Evolutionary conservation across 1,140 invertebrate genomes (phyloP).

Genomic region (Pteromalus puparum): DNA sequence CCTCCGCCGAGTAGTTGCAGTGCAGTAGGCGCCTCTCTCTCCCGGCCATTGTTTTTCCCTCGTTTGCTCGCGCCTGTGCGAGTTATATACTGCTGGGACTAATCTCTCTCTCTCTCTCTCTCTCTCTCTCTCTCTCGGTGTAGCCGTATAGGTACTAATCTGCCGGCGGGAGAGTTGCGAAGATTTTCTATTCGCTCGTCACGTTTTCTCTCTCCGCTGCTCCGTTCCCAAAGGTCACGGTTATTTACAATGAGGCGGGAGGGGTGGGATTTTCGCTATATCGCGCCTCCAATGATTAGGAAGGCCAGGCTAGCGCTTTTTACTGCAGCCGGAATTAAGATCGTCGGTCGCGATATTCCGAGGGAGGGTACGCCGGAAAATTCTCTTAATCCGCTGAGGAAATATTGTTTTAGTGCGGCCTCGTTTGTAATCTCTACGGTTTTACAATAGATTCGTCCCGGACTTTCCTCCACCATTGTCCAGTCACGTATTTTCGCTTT

Average conservation of each 20-base stretch:
- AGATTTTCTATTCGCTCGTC: slow-evolving; percentile 13
- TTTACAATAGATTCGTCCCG: not conserved
- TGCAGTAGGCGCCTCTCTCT: not conserved
- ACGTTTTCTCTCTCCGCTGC: not conserved
- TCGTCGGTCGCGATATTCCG: not conserved
- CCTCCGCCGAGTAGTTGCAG: not conserved
- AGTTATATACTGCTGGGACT: not conserved
- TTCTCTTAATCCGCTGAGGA: not conserved
- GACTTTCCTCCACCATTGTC: not conserved
- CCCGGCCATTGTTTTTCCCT: not conserved
- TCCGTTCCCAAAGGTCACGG: not conserved
- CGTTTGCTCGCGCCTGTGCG: not conserved
- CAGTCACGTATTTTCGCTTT: not conserved
- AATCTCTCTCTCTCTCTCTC: slow-evolving; percentile 4
- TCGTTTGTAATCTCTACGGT: not conserved
- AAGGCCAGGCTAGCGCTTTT: not conserved
- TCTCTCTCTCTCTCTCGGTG: too few species aligned
- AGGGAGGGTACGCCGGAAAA: not conserved
- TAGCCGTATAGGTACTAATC: not conserved
- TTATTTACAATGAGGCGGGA: not conserved
- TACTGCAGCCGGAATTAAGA: not conserved
- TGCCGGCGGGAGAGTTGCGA: slow-evolving; percentile 1
- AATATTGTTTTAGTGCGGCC: not conserved
- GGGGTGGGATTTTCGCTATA: not conserved
- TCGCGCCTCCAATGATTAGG: not conserved